Evolutionary conservation across 2,888 invertebrate species (phyloP), one percentile per base, ranked within the genome.

Genomic region (Neocrepidodera transversa): DNA sequence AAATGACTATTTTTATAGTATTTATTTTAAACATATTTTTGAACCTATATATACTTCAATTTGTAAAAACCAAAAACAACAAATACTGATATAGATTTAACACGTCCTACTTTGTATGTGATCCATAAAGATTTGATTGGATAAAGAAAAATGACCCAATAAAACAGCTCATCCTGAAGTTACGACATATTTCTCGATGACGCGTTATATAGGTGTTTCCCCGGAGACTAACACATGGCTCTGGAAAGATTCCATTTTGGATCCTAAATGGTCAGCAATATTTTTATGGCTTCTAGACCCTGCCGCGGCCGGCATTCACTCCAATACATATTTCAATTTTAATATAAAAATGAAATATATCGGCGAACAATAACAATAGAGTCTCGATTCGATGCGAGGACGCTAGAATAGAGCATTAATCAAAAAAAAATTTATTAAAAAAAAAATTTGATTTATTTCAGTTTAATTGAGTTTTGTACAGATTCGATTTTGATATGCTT

Each of bases 141-240:
- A 43, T 43, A 43, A 43, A 43, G 26, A 43, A 43, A 8, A 43
- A 43, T 43, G 26, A 11, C n/a, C 43, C 43, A 20, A 43, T 43
- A 43, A 43, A 43, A 43, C 43, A 43, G 26, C 23, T 43, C 43
- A 40, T 40, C 40, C 40, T n/a, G 18, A 40, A 40, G 40, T 40
- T 40, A 40, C 40, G 40, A 40, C 40, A 43, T 43, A 43, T 43
- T 23, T 43, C 43, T 13, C 26, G 43, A 26, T 43, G 43, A 23
- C 43, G 43, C 43, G 11, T 26, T 23, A 43, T 20, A 23, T 26
- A 43, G 43, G 43, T 43, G 43, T 43, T 43, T 43, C 43, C 43
- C 26, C 23, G n/a, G 43, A 26, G 26, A 43, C 23, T 14, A 20
- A 13, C 43, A 43, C 26, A 13, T 20, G 43, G 43, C 43, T 26